Base-by-base conservation (phyloP, 92 coral and sea anemone species). In the Porites evermanni region DNA sequence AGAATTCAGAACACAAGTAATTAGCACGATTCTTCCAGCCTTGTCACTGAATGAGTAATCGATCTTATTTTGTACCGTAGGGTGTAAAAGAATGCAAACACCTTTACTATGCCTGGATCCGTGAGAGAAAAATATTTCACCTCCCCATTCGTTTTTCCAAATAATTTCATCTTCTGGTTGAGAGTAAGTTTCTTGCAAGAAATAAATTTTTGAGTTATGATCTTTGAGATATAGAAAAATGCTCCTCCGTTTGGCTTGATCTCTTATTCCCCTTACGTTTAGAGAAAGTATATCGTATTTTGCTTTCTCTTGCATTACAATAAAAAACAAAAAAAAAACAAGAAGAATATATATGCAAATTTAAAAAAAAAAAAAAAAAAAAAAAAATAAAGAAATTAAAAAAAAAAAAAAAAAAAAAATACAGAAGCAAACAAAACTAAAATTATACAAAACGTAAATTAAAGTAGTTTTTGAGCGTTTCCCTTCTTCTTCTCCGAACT, bases 151-250 rank as follows among this genome's bases (percentile, higher is more conserved):
- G 6, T 7, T 18, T 65, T 65, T 65, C 69, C 29, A 65, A 16
- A 60, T 60, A 12, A n/a, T 12, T 60, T 60, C 65, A 60, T 60
- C 65, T 1, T 66, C 21, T 66, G 70, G 19, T 66, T 66, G 26
- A 13, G 70, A 66, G 26, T 13, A 66, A 18, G 24, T 66, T 17
- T 66, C 24, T 17, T 66, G 24, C 1, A 53, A 12, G 59, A 53
- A 53, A 53, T 53, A 53, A 53, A 53, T 8, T 12, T 8, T 8
- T 8, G 50, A 12, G 14, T 68, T 68, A 10, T 68, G 72, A 24
- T 68, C 72, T 68, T 68, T 68, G 14, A 68, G 72, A 23, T 18
- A 68, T 18, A 51, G 9, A 68, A 68, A 68, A 24, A 68, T 68
- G 21, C 72, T 68, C 17, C 52, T 68, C 7, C 72, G 7, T 24